Conservation (phyloP, 1,140 invertebrate species). For the Drosophila kurseongensis region DNA sequence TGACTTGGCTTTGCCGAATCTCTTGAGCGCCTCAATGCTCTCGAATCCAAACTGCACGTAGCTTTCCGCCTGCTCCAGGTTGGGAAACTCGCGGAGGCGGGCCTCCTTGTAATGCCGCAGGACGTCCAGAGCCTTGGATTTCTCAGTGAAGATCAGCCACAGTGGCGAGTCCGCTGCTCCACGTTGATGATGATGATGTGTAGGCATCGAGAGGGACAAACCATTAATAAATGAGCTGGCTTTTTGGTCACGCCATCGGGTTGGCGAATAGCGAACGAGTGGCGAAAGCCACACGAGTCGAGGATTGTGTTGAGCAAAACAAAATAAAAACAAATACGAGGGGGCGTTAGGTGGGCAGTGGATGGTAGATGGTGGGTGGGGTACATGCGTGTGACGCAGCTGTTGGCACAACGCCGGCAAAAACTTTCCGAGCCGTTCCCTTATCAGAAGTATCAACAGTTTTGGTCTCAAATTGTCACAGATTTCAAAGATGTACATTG, state of each 20-base stretch:
- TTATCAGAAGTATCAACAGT: background rate
- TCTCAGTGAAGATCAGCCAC: constrained; percentile 88
- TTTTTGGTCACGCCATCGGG: constrained; percentile 64
- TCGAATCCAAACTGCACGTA: constrained; percentile 88
- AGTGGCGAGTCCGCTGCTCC: constrained; percentile 66
- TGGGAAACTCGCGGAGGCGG: constrained; percentile 91
- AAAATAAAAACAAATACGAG: constrained; percentile 36
- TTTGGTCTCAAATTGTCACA: background rate
- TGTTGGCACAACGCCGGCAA: constrained; percentile 48
- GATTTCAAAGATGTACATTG: background rate
- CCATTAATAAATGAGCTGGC: constrained; percentile 31
- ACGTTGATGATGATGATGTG: constrained; percentile 7
- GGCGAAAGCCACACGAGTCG: constrained; percentile 19
- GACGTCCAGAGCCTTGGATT: constrained; percentile 89
- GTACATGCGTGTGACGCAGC: constrained; percentile 61
- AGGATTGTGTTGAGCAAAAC: constrained; percentile 70
- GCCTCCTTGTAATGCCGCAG: constrained; percentile 90
- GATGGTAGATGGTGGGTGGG: background rate
- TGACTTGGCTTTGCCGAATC: constrained; percentile 52
- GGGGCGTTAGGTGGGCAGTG: constrained; percentile 2
- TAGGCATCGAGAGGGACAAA: constrained; percentile 9
- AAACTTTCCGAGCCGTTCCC: constrained; percentile 5
- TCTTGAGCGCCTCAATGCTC: constrained; percentile 64
- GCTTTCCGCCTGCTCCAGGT: constrained; percentile 88
- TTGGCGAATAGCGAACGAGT: constrained; percentile 13